Evolutionary conservation across 2,797 vertebrate species (phyloP).

Genomic region (Tangara arthus): DNA sequence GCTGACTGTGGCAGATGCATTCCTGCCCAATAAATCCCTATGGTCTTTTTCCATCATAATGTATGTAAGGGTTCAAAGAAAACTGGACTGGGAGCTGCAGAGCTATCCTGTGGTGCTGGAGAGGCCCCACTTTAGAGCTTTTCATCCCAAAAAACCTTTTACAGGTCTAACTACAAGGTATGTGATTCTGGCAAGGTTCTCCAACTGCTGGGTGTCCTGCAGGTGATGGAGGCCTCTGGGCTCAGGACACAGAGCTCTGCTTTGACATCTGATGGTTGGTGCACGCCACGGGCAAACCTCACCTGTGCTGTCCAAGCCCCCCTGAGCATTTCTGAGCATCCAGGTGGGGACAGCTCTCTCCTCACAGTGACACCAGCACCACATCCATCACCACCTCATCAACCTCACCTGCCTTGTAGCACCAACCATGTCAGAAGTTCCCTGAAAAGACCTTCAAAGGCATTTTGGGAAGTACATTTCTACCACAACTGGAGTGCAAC

Average conservation of each 20-base stretch:
- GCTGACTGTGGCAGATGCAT: not conserved
- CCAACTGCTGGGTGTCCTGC: not conserved
- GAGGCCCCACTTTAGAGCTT: not conserved
- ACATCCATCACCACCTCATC: not conserved
- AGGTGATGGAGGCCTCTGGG: too few species aligned
- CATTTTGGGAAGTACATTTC: not conserved
- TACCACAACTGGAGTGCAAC: fast-evolving
- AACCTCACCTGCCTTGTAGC: not conserved
- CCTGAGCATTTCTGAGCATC: fast-evolving
- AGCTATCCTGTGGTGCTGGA: not conserved
- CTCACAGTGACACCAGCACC: fast-evolving
- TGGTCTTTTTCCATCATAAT: not conserved
- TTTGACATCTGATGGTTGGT: fast-evolving
- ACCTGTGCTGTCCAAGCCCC: not conserved
- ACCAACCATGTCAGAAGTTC: fast-evolving
- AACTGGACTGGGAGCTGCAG: not conserved
- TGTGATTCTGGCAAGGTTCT: not conserved
- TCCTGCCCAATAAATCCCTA: not conserved
- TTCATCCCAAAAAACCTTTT: not conserved
- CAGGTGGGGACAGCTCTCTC: not conserved
- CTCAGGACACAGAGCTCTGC: not conserved
- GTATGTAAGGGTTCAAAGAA: fast-evolving
- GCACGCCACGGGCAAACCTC: not conserved
- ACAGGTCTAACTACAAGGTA: fast-evolving
- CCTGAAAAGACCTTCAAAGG: not conserved